These are phyloP conservation scores for Pelosia muscerda DNA, from an alignment of 2,888 invertebrate genomes.

Conservation along the genomic window DNA sequence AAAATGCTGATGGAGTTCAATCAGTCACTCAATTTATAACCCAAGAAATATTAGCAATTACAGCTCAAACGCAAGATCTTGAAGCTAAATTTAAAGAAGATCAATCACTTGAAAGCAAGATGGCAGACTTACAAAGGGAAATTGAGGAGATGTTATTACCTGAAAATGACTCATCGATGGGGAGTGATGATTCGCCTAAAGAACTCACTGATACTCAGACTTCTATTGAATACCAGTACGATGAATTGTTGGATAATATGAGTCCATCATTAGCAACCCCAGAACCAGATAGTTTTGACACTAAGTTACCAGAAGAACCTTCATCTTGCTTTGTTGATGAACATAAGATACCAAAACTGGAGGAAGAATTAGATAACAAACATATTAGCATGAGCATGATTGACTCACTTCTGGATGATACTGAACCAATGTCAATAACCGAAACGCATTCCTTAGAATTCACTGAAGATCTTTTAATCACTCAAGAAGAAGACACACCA, in stretches of 20 bases:
- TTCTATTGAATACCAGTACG: slow-evolving; percentile 69
- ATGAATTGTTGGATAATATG: slow-evolving; percentile 70
- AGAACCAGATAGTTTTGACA: slow-evolving; percentile 63
- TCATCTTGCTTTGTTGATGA: slow-evolving; percentile 20
- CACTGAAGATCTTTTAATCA: slow-evolving; percentile 51
- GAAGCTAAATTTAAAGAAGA: slow-evolving; percentile 69
- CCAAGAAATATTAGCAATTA: slow-evolving; percentile 50
- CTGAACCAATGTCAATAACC: slow-evolving; percentile 56
- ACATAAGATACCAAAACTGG: slow-evolving; percentile 33
- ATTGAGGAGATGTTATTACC: slow-evolving; percentile 82
- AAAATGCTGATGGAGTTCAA: slow-evolving; percentile 23
- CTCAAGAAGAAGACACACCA: slow-evolving; percentile 58
- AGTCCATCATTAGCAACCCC: slow-evolving; percentile 73
- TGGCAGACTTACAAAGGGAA: slow-evolving; percentile 83
- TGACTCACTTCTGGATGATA: slow-evolving; percentile 66
- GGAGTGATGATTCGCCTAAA: slow-evolving; percentile 72
- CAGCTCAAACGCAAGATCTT: slow-evolving; percentile 41
- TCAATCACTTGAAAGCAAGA: slow-evolving; percentile 79
- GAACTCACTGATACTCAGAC: slow-evolving; percentile 68
- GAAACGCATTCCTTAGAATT: slow-evolving; percentile 59
- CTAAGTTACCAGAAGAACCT: slow-evolving; percentile 36
- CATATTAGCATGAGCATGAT: slow-evolving; percentile 71
- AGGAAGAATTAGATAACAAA: slow-evolving; percentile 59
- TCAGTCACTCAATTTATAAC: slow-evolving; percentile 42
- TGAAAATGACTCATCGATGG: slow-evolving; percentile 77